Base-by-base conservation (phyloP, 2,797 vertebrate species). In the Pipistrellus pipistrellus region DNA sequence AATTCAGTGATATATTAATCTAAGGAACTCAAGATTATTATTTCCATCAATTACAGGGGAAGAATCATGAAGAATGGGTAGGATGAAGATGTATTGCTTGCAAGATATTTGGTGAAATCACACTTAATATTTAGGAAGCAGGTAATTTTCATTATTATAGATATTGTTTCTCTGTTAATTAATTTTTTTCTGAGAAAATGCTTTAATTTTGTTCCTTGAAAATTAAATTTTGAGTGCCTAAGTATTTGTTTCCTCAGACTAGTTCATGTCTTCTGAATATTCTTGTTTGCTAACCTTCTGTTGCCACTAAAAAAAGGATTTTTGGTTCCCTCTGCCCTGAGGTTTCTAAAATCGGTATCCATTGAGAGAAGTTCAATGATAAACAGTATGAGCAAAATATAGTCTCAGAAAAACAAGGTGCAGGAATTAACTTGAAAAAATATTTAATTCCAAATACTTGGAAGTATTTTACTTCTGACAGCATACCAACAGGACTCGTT, bases 381-480 rank as follows among this genome's bases (percentile, higher is more conserved):
- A 95, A 92, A 15, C 59, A 77, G 77, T 55, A 21, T 77, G 41
- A 92, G n/a, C 8, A 94, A 93, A 91, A 86, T 71, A 77, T 17
- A 78, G 35, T 68, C 46, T 92, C 30, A 35, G 5, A 62, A 69
- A 73, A 93, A 86, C 1, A 83, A 85, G 17, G 13, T 84, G 21
- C 68, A 90, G 7, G 4, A 27, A 44, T 85, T 84, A 73, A 87
- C 32, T 69, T 77, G n/a, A 72, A 91, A 82, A 64, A 32, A 2
- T 30, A 89, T 77, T 95, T 23, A 73, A 25, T 86, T 93, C 23
- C 59, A 93, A 66, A 69, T 85, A 68, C 32, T 62, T 66, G n/a
- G 3, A 76, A 93, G 32, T 44, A 5, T 87, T 77, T 82, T 86
- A 48, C 8, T 92, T 81, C 27, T 82, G 55, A 92, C 12, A 91